Evolutionary conservation across 2,113 vertebrate species (phyloP).

Genomic region (Passer domesticus): DNA sequence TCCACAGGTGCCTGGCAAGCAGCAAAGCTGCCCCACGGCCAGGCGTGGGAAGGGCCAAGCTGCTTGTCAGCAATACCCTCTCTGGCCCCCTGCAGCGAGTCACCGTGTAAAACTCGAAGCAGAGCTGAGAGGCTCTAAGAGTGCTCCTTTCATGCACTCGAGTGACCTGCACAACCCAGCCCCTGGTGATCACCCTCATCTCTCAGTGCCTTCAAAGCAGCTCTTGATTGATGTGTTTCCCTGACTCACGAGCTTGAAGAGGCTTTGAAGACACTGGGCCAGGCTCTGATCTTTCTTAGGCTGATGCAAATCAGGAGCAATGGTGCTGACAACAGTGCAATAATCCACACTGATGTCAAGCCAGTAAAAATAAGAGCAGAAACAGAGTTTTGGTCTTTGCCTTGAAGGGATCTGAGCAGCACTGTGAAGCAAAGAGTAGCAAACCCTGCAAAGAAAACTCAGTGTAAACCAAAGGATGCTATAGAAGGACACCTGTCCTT

Average conservation of each 20-base stretch:
- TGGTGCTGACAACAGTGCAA: constrained; percentile 56
- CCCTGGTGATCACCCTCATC: constrained; percentile 22
- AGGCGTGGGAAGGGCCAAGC: neutral
- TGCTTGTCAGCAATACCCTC: neutral
- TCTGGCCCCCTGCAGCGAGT: fast-evolving
- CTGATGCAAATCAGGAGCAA: constrained; percentile 66
- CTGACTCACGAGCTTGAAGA: constrained; percentile 53
- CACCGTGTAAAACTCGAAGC: constrained; percentile 62
- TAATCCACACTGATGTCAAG: constrained; percentile 58
- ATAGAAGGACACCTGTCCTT: neutral
- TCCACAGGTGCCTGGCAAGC: neutral
- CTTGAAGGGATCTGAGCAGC: constrained; percentile 22
- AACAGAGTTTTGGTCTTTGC: constrained; percentile 23
- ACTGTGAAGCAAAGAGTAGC: neutral
- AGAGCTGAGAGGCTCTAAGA: neutral
- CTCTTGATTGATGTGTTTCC: constrained; percentile 61
- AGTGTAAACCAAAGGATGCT: neutral
- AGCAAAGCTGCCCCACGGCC: fast-evolving
- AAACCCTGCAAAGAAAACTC: neutral
- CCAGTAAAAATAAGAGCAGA: constrained; percentile 61
- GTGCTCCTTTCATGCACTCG: constrained; percentile 8
- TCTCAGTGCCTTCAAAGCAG: constrained; percentile 51
- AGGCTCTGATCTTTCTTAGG: constrained; percentile 51
- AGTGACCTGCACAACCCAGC: constrained; percentile 40
- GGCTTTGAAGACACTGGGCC: constrained; percentile 55